Evolutionary conservation across 2,113 vertebrate species (phyloP), one percentile per base, ranked within the genome.

Genomic region (Perccottus glenii): DNA sequence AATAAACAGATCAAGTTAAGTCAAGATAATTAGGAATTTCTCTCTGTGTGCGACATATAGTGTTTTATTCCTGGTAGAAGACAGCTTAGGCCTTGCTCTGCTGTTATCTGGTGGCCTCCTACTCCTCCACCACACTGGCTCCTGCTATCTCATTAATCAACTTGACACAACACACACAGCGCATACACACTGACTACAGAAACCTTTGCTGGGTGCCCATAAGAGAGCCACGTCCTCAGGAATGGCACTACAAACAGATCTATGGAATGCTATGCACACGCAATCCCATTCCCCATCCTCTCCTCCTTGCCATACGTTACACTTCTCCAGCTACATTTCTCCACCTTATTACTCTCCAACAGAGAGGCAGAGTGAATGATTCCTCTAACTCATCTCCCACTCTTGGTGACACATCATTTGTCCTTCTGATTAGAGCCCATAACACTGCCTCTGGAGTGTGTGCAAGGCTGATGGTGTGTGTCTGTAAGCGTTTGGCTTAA

Each of bases 121-220:
- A 66, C 75, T 86, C 80, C 64, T 73, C 55, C 84, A 80, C 82
- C 86, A 80, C 80, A 74, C 38, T 86, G 80, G 65, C 78, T 78
- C 68, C 73, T 85, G 79, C 82, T 76, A 77, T 83, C 77, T 81
- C 88, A 91, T 91, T 85, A 52, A 89, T 91, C 89, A 91, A 75
- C 45, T 42, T 86, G 86, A 86, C 87, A 82, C 63, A 48, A 62
- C 68, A 57, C 60, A 64, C 73, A 66, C 60, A 60, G 62, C 68
- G 43, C 73, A 62, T 60, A 59, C 77, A 48, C 55, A 60, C 76
- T 15, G 58, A 57, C 76, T 38, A 55, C 52, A 36, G 52, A 55
- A 32, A 55, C 52, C 52, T 55, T 55, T 55, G 52, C 36, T 55
- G 52, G 52, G 52, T 14, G 52, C 33, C 52, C 35, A 55, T 55